phyloP scores from a whole-genome alignment of 2,113 vertebrate species.

The Microcebus ravelobensis region DNA sequence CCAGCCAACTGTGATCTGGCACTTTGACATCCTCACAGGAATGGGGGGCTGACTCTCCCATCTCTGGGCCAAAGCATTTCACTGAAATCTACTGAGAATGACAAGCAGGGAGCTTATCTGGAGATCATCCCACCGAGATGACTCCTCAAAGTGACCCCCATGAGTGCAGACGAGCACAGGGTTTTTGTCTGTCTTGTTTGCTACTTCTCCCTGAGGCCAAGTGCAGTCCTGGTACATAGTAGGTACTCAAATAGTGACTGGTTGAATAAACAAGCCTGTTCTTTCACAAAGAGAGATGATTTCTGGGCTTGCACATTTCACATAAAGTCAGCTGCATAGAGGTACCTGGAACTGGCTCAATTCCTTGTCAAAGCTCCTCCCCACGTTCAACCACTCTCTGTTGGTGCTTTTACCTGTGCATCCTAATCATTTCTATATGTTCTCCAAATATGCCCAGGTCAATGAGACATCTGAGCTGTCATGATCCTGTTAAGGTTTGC shows the following conservation, averaged over 20 bases:
- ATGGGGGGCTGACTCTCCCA: not conserved
- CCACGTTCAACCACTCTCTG: not conserved
- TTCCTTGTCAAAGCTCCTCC: not conserved
- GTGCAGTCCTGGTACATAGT: not conserved
- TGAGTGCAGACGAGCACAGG: not conserved
- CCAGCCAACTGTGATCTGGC: not conserved
- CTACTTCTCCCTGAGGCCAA: not conserved
- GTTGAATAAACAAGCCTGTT: not conserved
- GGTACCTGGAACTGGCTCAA: not conserved
- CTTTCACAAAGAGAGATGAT: not conserved
- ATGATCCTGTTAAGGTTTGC: not conserved
- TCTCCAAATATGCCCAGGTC: not conserved
- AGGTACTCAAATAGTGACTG: not conserved
- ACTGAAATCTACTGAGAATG: not conserved
- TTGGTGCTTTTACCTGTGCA: not conserved
- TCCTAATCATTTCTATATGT: not conserved
- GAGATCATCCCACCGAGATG: not conserved
- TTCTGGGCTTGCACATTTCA: not conserved
- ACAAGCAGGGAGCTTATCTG: not conserved
- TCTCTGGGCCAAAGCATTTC: not conserved
- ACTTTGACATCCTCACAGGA: not conserved
- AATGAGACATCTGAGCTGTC: not conserved
- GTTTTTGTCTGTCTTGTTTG: not conserved
- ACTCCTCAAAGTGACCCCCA: not conserved
- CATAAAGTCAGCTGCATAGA: not conserved